These are phyloP conservation scores for Podabrus alpinus DNA, from an alignment of 2,888 invertebrate species.

Conservation along the genomic window DNA sequence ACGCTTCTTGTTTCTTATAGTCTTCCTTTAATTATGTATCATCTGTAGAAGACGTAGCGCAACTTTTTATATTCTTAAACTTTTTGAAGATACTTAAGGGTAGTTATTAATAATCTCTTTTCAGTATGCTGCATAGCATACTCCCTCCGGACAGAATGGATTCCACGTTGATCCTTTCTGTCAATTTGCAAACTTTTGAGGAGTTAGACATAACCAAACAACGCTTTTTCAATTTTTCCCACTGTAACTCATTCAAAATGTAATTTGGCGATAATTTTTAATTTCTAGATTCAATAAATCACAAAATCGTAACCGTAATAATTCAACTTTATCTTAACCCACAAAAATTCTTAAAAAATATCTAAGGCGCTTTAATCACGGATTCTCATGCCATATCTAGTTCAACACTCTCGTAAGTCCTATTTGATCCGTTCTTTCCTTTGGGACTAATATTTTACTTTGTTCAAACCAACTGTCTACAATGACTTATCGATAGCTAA, in stretches of 20 bases:
- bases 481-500: conserved; percentile 19
- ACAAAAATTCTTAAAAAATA: background rate
- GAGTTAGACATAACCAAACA: background rate
- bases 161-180: background rate
- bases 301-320: background rate
- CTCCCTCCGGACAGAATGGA: background rate
- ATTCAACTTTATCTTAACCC: background rate
- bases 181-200: background rate
- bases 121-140: background rate
- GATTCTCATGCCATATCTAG: conserved; percentile 1
- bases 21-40: conserved; percentile 14
- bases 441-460: conserved; percentile 27
- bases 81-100: conserved; percentile 6
- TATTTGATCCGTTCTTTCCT: conserved; percentile 18
- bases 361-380: background rate
- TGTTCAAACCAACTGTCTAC: conserved; percentile 22
- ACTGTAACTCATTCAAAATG: background rate
- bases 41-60: conserved; percentile 11
- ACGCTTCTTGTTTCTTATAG: conserved; percentile 11
- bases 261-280: background rate
- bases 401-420: conserved; percentile 13
- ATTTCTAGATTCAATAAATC: background rate
- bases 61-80: conserved; percentile 4
- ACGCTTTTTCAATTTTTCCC: background rate
- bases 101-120: conserved; percentile 4